Conservation (phyloP, 2,888 invertebrate genomes). For the Netelia virgata region DNA sequence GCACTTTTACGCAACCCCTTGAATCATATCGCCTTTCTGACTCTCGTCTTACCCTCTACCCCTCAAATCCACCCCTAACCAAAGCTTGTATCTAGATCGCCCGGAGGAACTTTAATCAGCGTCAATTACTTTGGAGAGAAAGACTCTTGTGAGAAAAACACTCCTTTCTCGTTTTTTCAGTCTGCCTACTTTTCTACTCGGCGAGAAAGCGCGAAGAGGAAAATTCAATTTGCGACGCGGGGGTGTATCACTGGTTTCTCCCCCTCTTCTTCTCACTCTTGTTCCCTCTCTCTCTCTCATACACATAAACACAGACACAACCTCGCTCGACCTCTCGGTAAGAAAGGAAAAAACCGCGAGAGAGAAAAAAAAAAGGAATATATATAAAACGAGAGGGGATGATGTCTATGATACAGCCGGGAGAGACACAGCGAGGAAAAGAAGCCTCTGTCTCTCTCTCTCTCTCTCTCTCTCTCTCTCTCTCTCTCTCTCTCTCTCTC, state of each 20-base stretch:
- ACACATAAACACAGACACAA: no score
- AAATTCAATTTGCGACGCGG: slow-evolving; percentile 76
- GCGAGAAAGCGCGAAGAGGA: slow-evolving; percentile 69
- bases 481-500: background rate
- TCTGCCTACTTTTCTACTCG: slow-evolving; percentile 63
- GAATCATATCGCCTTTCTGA: slow-evolving; percentile 5
- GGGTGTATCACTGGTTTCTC: slow-evolving; percentile 64
- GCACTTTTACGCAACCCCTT: slow-evolving; percentile 1
- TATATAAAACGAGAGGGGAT: background rate
- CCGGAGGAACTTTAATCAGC: slow-evolving; percentile 79
- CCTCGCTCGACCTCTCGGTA: no score
- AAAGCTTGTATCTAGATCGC: slow-evolving; percentile 5
- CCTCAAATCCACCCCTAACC: background rate
- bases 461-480: background rate
- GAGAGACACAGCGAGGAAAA: slow-evolving; percentile 40
- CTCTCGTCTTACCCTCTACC: slow-evolving; percentile 3
- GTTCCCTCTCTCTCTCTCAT: no score
- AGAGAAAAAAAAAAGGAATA: background rate
- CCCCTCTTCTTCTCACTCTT: no score
- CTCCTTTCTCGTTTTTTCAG: slow-evolving; percentile 69
- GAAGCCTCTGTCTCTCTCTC: slow-evolving; percentile 6
- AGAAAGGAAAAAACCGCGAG: background rate
- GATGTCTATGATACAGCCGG: slow-evolving; percentile 12
- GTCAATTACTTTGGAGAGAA: slow-evolving; percentile 74
- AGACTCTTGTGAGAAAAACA: slow-evolving; percentile 71